Evolutionary conservation across 2,113 vertebrate genomes (phyloP).

Genomic region (Neomonachus schauinslandi): DNA sequence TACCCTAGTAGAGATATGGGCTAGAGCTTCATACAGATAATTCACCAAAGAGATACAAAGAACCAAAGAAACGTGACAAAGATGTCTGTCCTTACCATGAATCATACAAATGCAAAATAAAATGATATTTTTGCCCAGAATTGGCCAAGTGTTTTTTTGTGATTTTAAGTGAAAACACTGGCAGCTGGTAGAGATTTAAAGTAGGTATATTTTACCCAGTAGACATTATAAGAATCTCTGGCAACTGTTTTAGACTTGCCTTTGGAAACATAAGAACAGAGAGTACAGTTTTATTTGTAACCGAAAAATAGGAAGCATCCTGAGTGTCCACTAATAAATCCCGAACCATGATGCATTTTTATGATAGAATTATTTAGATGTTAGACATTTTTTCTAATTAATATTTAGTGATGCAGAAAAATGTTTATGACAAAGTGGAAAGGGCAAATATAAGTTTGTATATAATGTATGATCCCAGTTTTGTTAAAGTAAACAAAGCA

Average conservation of each 20-base stretch:
- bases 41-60: neutral
- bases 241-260: neutral
- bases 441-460: neutral
- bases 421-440: neutral
- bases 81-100: neutral
- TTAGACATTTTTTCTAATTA: neutral
- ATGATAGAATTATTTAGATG: neutral
- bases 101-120: neutral
- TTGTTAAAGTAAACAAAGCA: neutral
- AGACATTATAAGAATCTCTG: neutral
- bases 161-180: neutral
- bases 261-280: neutral
- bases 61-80: neutral
- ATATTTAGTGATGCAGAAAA: conserved; percentile 3
- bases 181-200: neutral
- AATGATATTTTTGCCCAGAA: neutral
- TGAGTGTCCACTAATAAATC: neutral
- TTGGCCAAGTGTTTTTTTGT: neutral
- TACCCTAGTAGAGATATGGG: neutral
- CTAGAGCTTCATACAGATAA: neutral
- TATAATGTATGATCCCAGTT: neutral
- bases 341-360: neutral
- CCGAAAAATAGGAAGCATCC: neutral
- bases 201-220: neutral
- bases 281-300: neutral